Base-by-base conservation (phyloP, 2,113 vertebrate species). In the Phyllopteryx taeniolatus region DNA sequence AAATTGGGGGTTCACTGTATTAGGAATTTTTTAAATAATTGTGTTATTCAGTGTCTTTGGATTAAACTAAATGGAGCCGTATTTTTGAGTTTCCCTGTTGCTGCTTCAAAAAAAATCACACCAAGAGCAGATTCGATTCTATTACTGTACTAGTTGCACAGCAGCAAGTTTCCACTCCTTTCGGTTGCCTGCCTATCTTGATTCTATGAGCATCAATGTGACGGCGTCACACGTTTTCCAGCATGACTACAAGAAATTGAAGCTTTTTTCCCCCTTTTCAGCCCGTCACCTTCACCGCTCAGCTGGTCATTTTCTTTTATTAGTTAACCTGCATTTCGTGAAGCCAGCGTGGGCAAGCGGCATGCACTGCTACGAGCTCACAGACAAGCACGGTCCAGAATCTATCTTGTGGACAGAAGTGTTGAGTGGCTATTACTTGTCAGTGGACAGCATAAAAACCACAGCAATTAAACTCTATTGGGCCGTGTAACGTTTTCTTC, bases 341-440 rank as follows among this genome's bases (percentile, higher is more conserved):
- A 79, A 88, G 82, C 79, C 81, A 75, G 73, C 79, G 86, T 76
- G 83, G 82, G 78, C 20, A 64, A 62, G 74, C 78, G 81, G 80
- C 79, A 4, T 75, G 74, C 74, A 51, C 79, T 70, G 83, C 78
- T 79, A 73, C 78, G 80, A 77, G 71, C 86, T 84, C 81, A 73
- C 81, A 78, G 80, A 88, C 81, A 73, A 84, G 86, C 87, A 88
- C 89, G 85, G 74, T 15, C 87, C 80, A 86, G 90, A 90, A 93
- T 94, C 91, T 88, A 86, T 93, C 92, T 91, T 92, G 79, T 88
- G 73, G 91, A 93, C 92, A 93, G 91, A 88, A 93, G 87, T 91
- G 91, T 92, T 92, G 92, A 93, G 87, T 91, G 84, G 87, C 87
- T 91, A 89, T 90, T 90, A 90, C 87, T 90, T 89, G 83, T 85